A percentile compares a stretch with the other conserved stretches of the same genome.
Conservation (phyloP, 1,140 invertebrate genomes). For the Papilio machaon region DNA sequence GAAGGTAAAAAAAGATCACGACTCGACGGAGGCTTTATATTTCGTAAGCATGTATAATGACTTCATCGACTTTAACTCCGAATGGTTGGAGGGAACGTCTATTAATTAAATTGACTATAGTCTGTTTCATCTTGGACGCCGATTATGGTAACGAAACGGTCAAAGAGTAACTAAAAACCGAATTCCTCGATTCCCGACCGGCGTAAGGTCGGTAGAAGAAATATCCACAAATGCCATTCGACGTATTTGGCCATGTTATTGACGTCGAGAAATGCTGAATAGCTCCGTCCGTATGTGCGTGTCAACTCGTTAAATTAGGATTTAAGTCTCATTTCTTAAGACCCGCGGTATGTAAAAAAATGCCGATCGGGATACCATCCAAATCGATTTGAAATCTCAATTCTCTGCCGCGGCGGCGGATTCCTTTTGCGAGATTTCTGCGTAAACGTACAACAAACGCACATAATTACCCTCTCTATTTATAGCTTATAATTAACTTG, state of each 20-base stretch:
- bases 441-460: constrained; percentile 35
- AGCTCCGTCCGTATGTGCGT: constrained; percentile 49
- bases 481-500: constrained; percentile 18
- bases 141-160: constrained; percentile 62
- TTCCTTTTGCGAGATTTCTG: constrained; percentile 39
- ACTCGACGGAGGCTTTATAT: constrained; percentile 55
- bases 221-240: constrained; percentile 54
- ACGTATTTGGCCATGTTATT: constrained; percentile 61
- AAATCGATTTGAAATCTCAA: constrained; percentile 46
- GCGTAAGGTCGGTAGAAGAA: constrained; percentile 65
- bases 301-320: constrained; percentile 62
- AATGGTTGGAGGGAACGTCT: constrained; percentile 55
- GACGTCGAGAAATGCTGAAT: constrained; percentile 63
- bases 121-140: constrained; percentile 59
- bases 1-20: constrained; percentile 43
- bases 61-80: constrained; percentile 61
- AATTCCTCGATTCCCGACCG: constrained; percentile 58
- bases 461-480: constrained; percentile 25
- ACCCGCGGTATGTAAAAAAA: constrained; percentile 48
- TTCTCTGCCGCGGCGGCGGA: constrained; percentile 44
- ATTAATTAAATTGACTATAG: constrained; percentile 73
- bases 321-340: constrained; percentile 57
- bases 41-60: constrained; percentile 72
- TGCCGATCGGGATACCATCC: constrained; percentile 45
- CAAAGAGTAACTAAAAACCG: constrained; percentile 67